Conservation (phyloP, 2,797 vertebrate genomes). For the Pogoniulus pusillus region DNA sequence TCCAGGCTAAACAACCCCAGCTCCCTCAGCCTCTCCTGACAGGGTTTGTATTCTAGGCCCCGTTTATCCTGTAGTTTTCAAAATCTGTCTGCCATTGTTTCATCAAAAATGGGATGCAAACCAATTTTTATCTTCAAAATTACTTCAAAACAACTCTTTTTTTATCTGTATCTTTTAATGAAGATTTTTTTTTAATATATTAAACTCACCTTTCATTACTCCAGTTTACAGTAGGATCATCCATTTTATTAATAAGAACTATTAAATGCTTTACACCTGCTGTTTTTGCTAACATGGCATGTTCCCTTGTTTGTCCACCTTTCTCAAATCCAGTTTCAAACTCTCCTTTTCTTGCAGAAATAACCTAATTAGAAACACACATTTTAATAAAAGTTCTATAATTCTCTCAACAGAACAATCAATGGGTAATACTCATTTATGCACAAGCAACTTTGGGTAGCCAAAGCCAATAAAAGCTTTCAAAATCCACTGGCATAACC, state of each 20-base stretch:
- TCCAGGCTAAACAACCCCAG: too few species aligned
- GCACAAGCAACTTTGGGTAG: neutral
- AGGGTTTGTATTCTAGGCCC: too few species aligned
- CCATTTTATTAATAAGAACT: slow-evolving; percentile 98
- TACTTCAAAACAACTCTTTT: too few species aligned
- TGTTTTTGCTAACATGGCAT: slow-evolving; percentile 98
- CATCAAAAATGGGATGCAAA: neutral
- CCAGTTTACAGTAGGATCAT: slow-evolving; percentile 98
- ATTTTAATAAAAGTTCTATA: neutral
- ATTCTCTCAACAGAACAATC: neutral
- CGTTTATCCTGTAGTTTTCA: neutral
- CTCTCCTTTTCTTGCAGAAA: slow-evolving; percentile 97
- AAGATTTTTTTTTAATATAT: neutral
- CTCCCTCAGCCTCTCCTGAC: too few species aligned
- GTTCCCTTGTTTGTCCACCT: slow-evolving; percentile 96
- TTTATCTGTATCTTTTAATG: neutral
- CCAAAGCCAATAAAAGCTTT: neutral
- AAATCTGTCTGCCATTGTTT: neutral
- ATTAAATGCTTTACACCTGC: slow-evolving; percentile 97
- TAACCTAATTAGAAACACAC: slow-evolving; percentile 82
- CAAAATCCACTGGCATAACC: neutral
- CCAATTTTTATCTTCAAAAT: neutral
- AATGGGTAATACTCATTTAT: neutral
- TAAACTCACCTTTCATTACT: slow-evolving; percentile 90
- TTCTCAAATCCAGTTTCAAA: slow-evolving; percentile 99